Evolutionary conservation across 2,888 invertebrate genomes (phyloP).

Genomic region (Euzophera pinguis): DNA sequence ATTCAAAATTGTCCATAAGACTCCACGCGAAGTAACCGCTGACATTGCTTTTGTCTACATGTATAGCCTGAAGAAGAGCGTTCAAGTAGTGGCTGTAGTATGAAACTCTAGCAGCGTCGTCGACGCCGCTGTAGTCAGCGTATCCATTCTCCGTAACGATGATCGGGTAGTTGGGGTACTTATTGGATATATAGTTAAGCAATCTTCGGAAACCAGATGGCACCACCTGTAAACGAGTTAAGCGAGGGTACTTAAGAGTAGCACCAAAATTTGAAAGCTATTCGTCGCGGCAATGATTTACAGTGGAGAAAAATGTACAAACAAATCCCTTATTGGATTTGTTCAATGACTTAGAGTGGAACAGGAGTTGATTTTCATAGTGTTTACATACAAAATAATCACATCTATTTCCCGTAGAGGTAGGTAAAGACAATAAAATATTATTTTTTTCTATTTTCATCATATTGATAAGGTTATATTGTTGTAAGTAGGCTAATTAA

Average conservation of each 20-base stretch:
- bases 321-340: too few relatives aligned
- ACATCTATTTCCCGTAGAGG: too few relatives aligned
- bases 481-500: too few relatives aligned
- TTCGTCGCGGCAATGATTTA: too few relatives aligned
- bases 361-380: too few relatives aligned
- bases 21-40: slow-evolving; percentile 89
- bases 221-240: slow-evolving; percentile 58
- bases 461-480: too few relatives aligned
- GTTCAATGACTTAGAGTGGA: too few relatives aligned
- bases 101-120: slow-evolving; percentile 77
- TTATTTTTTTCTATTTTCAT: too few relatives aligned
- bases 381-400: too few relatives aligned
- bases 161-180: slow-evolving; percentile 73
- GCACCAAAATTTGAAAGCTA: not conserved
- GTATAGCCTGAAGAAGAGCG: slow-evolving; percentile 68
- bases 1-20: slow-evolving; percentile 91
- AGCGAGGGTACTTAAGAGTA: not conserved
- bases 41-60: slow-evolving; percentile 82
- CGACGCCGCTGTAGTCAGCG: slow-evolving; percentile 71
- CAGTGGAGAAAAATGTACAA: too few relatives aligned
- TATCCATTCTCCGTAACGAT: slow-evolving; percentile 80
- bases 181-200: slow-evolving; percentile 74
- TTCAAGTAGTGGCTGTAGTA: slow-evolving; percentile 78
- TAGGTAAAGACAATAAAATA: too few relatives aligned
- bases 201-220: slow-evolving; percentile 80